Evolutionary conservation across 1,140 invertebrate species (phyloP).

Genomic region (Ceratosolen fusciceps): DNA sequence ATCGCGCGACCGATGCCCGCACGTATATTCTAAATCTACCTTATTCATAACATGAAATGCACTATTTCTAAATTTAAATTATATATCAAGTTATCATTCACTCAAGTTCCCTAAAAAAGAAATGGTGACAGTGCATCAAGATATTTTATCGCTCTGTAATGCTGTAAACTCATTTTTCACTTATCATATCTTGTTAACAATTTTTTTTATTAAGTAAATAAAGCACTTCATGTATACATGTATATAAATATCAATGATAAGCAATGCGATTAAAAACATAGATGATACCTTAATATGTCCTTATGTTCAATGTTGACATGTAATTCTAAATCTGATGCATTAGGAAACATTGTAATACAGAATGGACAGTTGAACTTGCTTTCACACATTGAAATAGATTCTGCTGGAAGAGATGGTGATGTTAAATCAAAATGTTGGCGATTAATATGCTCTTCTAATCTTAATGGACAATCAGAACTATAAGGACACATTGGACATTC

Average conservation of each 20-base stretch:
- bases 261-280: conserved; percentile 59
- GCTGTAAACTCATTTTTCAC: not conserved
- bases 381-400: conserved; percentile 66
- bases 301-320: conserved; percentile 89
- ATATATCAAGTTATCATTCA: too few species aligned
- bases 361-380: conserved; percentile 77
- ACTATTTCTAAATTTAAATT: too few species aligned
- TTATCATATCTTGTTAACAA: too few species aligned
- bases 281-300: conserved; percentile 76
- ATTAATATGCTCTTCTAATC: conserved; percentile 89
- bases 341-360: conserved; percentile 80
- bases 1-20: too few species aligned
- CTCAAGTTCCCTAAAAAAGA: too few species aligned
- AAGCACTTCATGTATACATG: not conserved
- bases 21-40: too few species aligned
- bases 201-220: not conserved
- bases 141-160: not conserved
- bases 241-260: not conserved
- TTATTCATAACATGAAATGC: too few species aligned
- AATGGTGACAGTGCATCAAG: too few species aligned
- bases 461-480: conserved; percentile 79
- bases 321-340: conserved; percentile 83
- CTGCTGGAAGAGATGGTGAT: conserved; percentile 78
- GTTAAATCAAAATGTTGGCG: conserved; percentile 87
- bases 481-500: conserved; percentile 87